These are phyloP conservation scores for Protonibea diacanthus DNA, from an alignment of 2,797 vertebrate genomes.

Conservation along the genomic window DNA sequence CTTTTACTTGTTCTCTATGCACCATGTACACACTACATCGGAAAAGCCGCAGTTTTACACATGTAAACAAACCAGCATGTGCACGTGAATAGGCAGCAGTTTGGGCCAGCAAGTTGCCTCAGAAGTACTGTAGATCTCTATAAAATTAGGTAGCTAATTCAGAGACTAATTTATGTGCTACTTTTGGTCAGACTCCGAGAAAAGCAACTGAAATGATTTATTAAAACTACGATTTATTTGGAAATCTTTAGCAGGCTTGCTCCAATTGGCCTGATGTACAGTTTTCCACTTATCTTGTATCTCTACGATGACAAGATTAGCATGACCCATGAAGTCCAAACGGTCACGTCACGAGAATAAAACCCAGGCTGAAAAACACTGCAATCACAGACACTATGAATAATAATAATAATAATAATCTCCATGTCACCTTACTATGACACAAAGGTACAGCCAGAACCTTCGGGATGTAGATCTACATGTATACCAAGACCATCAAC, in stretches of 20 bases:
- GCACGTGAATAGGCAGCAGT: not conserved
- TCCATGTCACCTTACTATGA: not conserved
- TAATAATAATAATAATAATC: not conserved
- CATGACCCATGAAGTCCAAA: not conserved
- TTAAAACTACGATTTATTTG: not conserved
- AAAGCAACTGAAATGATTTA: not conserved
- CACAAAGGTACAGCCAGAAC: not conserved
- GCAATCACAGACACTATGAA: not conserved
- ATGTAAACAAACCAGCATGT: not conserved
- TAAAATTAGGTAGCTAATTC: not conserved
- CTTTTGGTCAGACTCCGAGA: not conserved
- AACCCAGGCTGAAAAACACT: not conserved
- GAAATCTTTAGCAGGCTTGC: not conserved
- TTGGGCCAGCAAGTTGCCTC: not conserved
- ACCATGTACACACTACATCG: not conserved
- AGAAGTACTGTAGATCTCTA: not conserved
- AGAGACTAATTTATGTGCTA: not conserved
- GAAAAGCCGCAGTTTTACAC: not conserved
- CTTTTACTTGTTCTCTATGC: not conserved
- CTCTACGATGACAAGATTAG: not conserved
- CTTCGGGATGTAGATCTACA: slow-evolving; percentile 3
- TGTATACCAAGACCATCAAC: not conserved
- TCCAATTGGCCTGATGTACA: not conserved
- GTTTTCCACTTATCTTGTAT: not conserved
- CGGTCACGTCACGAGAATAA: not conserved